Percentiles rank a stretch among this genome's conserved stretches.
Evolutionary conservation across 2,888 invertebrate species (phyloP).

Genomic region (Malthinus seriepunctatus): DNA sequence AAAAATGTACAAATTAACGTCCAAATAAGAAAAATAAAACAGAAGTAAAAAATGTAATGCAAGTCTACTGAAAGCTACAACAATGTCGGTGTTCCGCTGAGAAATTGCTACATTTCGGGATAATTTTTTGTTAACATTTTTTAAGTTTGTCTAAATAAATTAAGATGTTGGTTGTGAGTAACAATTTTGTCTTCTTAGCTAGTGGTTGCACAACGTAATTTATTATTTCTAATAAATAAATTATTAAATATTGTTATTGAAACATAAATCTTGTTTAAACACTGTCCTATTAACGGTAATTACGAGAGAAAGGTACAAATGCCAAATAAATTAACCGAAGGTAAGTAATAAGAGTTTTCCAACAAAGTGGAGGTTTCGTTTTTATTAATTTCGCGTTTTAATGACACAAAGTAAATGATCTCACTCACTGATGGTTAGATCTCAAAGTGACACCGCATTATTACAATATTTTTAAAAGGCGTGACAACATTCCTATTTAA

Average conservation of each 20-base stretch:
- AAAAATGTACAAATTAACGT: constrained; percentile 3
- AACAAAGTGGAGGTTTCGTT: too few relatives aligned
- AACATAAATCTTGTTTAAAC: too few relatives aligned
- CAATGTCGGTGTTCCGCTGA: constrained; percentile 18
- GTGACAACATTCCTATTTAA: constrained; percentile 22
- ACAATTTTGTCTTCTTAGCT: not conserved
- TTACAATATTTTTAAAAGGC: constrained; percentile 19
- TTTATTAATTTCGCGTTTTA: not conserved
- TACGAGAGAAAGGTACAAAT: too few relatives aligned
- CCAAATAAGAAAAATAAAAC: constrained; percentile 8
- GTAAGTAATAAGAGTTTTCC: too few relatives aligned
- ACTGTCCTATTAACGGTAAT: too few relatives aligned
- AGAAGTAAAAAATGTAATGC: constrained; percentile 18
- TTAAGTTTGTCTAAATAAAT: constrained; percentile 15
- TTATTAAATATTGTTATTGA: not conserved
- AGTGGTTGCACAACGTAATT: not conserved
- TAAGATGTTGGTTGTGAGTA: constrained; percentile 9
- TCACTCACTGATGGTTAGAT: constrained; percentile 7
- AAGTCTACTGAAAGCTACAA: constrained; percentile 15
- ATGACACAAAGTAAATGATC: not conserved
- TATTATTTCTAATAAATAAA: constrained; percentile 5
- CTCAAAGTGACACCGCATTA: constrained; percentile 19
- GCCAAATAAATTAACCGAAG: too few relatives aligned
- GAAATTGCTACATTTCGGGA: constrained; percentile 20
- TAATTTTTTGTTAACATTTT: constrained; percentile 14